Conservation (phyloP, 2,113 vertebrate species). For the Herpetotheres cachinnans region DNA sequence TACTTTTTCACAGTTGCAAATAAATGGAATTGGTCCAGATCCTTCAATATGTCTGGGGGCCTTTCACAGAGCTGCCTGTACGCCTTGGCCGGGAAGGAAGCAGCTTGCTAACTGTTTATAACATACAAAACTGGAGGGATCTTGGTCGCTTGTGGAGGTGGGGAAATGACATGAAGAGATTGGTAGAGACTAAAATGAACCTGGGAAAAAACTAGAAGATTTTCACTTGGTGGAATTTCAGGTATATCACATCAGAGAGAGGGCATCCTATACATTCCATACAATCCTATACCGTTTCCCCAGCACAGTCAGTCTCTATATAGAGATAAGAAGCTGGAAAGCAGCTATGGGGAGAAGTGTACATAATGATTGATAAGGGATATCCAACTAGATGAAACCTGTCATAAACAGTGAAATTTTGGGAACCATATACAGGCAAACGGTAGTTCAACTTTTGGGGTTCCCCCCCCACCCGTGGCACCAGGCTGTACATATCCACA, state of each 20-base stretch:
- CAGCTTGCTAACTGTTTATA: neutral
- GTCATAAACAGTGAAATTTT: neutral
- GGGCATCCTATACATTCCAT: no score
- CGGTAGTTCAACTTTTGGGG: neutral
- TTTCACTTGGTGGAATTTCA: neutral
- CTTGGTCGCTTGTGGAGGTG: neutral
- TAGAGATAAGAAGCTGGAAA: neutral
- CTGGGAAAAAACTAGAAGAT: neutral
- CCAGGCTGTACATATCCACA: no score
- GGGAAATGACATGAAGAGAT: neutral
- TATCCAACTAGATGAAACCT: neutral
- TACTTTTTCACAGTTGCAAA: neutral
- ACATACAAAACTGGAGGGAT: neutral
- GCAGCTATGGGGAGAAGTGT: neutral
- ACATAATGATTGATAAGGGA: neutral
- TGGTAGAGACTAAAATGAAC: neutral
- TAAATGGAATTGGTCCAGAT: neutral
- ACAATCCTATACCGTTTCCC: neutral
- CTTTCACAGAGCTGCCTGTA: neutral
- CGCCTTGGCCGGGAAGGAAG: neutral
- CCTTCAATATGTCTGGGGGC: neutral
- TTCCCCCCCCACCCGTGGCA: no score
- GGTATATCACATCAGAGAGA: neutral
- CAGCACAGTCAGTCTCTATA: neutral
- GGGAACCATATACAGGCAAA: neutral